A percentile compares a stretch with the other conserved stretches of the same genome.
Evolutionary conservation across 2,113 vertebrate species (phyloP).

Genomic region (Nasalis larvatus): DNA sequence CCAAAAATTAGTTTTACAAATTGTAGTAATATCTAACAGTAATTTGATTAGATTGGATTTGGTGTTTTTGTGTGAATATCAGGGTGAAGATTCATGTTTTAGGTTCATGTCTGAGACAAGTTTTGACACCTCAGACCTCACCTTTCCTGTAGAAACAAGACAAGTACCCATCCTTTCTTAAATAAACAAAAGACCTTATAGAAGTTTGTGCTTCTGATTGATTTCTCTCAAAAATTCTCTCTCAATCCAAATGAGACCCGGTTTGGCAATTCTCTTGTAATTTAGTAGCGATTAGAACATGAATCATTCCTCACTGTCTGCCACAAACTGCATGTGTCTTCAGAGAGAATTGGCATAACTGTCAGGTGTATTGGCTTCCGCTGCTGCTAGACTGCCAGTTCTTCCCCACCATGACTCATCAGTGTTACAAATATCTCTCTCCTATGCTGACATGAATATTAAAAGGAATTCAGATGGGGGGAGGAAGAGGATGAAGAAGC

Average conservation of each 20-base stretch:
- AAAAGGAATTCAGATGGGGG: not conserved
- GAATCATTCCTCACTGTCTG: conserved; percentile 30
- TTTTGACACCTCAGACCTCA: not conserved
- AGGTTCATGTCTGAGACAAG: not conserved
- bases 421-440: not conserved
- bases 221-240: not conserved
- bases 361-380: not conserved
- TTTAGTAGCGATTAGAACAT: not conserved
- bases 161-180: not conserved
- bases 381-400: not conserved
- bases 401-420: not conserved
- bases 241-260: not conserved
- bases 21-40: not conserved
- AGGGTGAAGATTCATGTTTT: not conserved
- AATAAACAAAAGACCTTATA: not conserved
- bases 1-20: not conserved
- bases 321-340: not conserved
- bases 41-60: not conserved
- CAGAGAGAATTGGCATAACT: not conserved
- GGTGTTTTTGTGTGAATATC: not conserved
- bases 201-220: not conserved
- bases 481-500: not conserved
- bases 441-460: not conserved
- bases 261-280: not conserved
- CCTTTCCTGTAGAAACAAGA: not conserved